phyloP scores from a whole-genome alignment of 2,113 vertebrate species.

The Leiothrix lutea region DNA sequence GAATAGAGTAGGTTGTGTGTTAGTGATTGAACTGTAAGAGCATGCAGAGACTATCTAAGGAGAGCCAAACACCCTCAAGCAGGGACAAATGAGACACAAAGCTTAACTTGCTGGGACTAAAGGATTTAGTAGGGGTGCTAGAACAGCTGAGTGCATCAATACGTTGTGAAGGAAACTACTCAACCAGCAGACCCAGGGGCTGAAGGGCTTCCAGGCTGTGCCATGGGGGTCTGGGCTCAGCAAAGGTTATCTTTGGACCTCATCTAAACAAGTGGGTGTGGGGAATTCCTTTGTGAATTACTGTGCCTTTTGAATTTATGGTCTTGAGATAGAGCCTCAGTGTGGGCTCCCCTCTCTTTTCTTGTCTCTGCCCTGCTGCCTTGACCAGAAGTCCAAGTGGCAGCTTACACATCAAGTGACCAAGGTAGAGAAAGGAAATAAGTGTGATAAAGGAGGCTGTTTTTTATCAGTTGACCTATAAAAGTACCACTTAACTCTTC shows the following conservation, averaged over 20 bases:
- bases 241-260: fast-evolving
- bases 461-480: not conserved
- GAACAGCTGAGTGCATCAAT: not conserved
- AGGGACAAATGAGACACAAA: not conserved
- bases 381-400: not conserved
- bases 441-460: fast-evolving
- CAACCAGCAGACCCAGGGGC: not conserved
- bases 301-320: not conserved
- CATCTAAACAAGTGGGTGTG: not conserved
- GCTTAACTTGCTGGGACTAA: not conserved
- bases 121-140: not conserved
- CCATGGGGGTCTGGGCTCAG: fast-evolving
- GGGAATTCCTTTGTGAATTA: not conserved
- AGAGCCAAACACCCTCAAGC: not conserved
- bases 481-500: not conserved
- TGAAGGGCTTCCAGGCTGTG: fast-evolving
- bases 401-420: not conserved
- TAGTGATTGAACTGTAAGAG: not conserved
- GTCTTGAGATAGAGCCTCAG: too few relatives aligned
- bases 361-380: not conserved
- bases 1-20: not conserved
- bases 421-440: not conserved
- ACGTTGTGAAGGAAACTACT: not conserved
- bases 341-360: fast-evolving
- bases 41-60: not conserved